Base-by-base conservation (phyloP, 2,113 vertebrate genomes). In the Eulemur rufifrons region DNA sequence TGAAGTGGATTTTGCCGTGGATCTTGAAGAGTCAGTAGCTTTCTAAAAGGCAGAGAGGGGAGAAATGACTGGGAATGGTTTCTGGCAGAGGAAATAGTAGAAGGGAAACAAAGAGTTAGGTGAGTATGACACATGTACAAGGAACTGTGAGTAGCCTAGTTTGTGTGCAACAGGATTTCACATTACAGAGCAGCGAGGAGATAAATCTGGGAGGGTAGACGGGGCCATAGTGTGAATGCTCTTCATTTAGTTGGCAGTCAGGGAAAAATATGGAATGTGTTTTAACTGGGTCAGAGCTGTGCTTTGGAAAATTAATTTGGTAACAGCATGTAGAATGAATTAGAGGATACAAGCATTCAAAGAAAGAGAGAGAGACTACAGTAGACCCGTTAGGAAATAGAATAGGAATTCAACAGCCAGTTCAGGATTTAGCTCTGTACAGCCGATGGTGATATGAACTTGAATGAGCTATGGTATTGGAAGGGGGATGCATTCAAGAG, bases 301-400 rank as follows among this genome's bases (percentile, higher is more conserved):
- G 77, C 86, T 97, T 93, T 86, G 69, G 42, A 78, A 85, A 86
- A 91, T 82, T 97, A 90, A 63, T 93, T 89, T 83, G 73, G 61
- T 91, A 93, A 64, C n/a, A 95, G 23, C 54, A 89, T 47, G 12
- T 45, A 83, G 78, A 91, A 76, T 63, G 39, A 76, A 93, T 45
- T 63, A 77, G 42, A 95, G 29, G 37, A 23, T 42, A 21, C 18
- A 95, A 66, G 42, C 29, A 96, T 82, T 92, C n/a, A 87, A 52
- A 34, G 39, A 86, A 52, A 47, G 18, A 61, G 77, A 42, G 50
- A 50, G 20, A 78, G n/a, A 45, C 39, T 85, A 25, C 5, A 73
- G 15, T 59, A 34, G 64, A 63, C 47, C 45, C 23, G 1, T 18
- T 32, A 50, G 32, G 15, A 71, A 95, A 78, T 37, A 89, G 9